A percentile compares a stretch with the other conserved stretches of the same genome.
Conservation (phyloP, 2,888 invertebrate genomes). For the Cheilosia soror region DNA sequence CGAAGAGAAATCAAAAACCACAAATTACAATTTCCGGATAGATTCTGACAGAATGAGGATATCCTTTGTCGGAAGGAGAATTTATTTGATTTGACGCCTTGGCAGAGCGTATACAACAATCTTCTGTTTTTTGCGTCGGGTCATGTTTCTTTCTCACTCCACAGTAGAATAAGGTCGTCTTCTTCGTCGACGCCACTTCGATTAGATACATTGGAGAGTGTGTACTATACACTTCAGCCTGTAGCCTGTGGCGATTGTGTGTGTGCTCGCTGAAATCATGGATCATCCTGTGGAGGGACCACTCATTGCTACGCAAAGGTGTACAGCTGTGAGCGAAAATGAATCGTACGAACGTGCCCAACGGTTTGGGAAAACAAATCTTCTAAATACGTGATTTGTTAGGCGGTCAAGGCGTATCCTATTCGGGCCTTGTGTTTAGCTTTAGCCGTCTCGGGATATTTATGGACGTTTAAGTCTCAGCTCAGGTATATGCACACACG, state of each 20-base stretch:
- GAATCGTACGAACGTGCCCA: conserved; percentile 54
- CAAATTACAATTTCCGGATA: conserved; percentile 64
- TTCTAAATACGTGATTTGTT: conserved; percentile 62
- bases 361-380: conserved; percentile 60
- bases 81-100: conserved; percentile 60
- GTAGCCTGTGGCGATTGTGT: background rate
- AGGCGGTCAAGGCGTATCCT: conserved; percentile 54
- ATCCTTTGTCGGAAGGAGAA: conserved; percentile 39
- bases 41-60: conserved; percentile 48
- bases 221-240: background rate
- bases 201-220: background rate
- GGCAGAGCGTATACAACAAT: conserved; percentile 25
- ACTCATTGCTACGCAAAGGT: conserved; percentile 11
- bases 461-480: conserved; percentile 36
- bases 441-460: conserved; percentile 18
- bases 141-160: conserved; percentile 22
- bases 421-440: conserved; percentile 4
- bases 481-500: conserved; percentile 17
- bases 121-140: conserved; percentile 23
- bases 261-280: conserved; percentile 10
- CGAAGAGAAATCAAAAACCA: conserved; percentile 48
- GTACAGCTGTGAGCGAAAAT: conserved; percentile 33
- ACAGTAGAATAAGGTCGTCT: background rate
- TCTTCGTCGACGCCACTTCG: background rate
- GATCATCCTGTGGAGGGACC: conserved; percentile 13